Evolutionary conservation across 2,797 vertebrate genomes (phyloP), one percentile per base, ranked within the genome.

Genomic region (Sebastolobus alascanus): DNA sequence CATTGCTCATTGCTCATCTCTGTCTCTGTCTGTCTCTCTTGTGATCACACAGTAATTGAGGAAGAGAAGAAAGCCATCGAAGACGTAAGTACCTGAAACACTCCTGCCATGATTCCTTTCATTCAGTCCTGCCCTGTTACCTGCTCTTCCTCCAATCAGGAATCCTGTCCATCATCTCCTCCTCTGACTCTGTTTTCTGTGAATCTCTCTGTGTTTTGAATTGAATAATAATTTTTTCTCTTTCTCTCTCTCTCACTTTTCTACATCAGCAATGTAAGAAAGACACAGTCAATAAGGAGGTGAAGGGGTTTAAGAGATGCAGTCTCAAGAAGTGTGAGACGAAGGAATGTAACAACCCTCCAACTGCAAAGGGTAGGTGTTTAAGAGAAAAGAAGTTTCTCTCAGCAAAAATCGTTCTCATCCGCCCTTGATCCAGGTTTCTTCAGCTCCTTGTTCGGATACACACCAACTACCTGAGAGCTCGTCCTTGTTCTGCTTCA

Each of bases 301-400:
- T 96, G 80, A 1, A 85, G 79, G 20, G 14, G 0, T 96, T 94
- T 43, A 74, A 0, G 89, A 1, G 93, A 94, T 61, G 88, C 90
- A 84, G 50, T 43, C 87, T 96, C 16, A 94, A 75, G 77, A 94
- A 91, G 86, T 86, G 91, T 1, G 2, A 0, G 4, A 96, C 95
- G 0, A 0, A 14, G 0, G 95, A 94, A 72, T 95, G 82, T 27
- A 89, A 80, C 43, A 0, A 0, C 18, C 38, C 88, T 9, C 96
- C 96, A 6, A 54, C 2, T 1, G 5, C 0, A 3, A 95, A 89
- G 29, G 92, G 96, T 96, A 90, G 18, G 94, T 86, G 4, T 64
- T 59, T 3, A 4, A 27, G 8, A n/a, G 9, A 61, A 25, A 25
- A 25, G 25, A 25, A 25, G 25, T 9, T n/a, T 33, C 14, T 55